Evolutionary conservation across 2,113 vertebrate species (phyloP).

Genomic region (Ceyx margarethae): DNA sequence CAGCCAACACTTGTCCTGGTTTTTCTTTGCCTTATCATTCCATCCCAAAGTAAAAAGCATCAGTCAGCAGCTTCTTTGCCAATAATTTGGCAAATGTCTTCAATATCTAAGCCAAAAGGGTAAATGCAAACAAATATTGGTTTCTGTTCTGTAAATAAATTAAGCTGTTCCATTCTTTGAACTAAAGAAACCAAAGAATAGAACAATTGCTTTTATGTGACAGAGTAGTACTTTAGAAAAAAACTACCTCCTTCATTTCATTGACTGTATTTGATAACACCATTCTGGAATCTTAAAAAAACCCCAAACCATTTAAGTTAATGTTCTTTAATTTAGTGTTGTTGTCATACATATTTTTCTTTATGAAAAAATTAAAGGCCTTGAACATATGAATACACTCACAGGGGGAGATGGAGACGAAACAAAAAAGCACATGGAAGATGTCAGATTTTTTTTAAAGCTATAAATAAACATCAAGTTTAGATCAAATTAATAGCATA

Average conservation of each 20-base stretch:
- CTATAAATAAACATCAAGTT: not conserved
- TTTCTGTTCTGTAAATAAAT: slow-evolving; percentile 59
- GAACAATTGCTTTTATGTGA: not conserved
- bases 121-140: slow-evolving; percentile 42
- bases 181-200: not conserved
- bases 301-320: not conserved
- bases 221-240: not conserved
- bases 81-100: slow-evolving; percentile 20
- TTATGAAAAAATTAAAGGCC: not conserved
- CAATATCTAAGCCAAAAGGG: slow-evolving; percentile 18
- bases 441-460: not conserved
- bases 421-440: not conserved
- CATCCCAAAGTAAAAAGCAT: not conserved
- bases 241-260: not conserved
- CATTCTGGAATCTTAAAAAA: not conserved
- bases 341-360: not conserved
- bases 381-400: not conserved
- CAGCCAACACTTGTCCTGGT: not conserved
- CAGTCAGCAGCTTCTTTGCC: slow-evolving; percentile 3
- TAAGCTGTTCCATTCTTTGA: slow-evolving; percentile 11
- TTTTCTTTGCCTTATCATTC: not conserved
- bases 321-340: not conserved
- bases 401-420: not conserved
- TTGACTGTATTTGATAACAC: not conserved
- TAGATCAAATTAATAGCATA: not conserved